Percentiles rank a stretch among this genome's conserved stretches.
These are phyloP conservation scores for Oligia strigilis DNA, from an alignment of 2,888 invertebrate genomes.

Conservation along the genomic window DNA sequence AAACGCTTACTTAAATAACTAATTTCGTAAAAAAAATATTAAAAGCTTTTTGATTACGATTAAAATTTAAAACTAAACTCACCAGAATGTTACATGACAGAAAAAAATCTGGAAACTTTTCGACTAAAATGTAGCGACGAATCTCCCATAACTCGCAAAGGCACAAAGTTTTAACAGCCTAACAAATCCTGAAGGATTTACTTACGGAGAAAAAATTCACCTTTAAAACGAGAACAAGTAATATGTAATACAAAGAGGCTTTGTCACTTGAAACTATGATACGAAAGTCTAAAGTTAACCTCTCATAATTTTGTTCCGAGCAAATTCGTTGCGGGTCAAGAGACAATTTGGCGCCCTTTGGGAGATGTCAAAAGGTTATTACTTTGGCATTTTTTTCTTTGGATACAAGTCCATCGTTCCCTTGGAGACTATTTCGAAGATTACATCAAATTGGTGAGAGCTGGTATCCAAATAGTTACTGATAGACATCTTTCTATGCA, in stretches of 20 bases:
- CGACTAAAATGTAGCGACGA: constrained; percentile 3
- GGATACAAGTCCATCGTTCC: not conserved
- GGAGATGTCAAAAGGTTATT: constrained; percentile 20
- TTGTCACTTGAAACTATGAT: constrained; percentile 44
- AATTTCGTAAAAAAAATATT: not conserved
- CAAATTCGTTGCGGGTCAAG: constrained; percentile 16
- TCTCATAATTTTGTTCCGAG: constrained; percentile 18
- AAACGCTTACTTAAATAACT: not conserved
- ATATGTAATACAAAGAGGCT: constrained; percentile 9
- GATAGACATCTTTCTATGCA: constrained; percentile 1
- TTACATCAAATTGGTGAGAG: constrained; percentile 20
- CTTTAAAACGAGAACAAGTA: constrained; percentile 6
- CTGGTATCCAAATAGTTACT: not conserved
- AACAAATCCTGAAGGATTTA: constrained; percentile 20
- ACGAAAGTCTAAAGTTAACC: constrained; percentile 4
- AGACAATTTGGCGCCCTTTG: constrained; percentile 16
- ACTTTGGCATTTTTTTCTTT: constrained; percentile 17
- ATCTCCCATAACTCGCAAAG: not conserved
- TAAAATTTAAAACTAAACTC: not conserved
- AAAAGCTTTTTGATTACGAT: not conserved
- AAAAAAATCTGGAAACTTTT: not conserved
- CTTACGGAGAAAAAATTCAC: constrained; percentile 16
- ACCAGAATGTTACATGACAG: not conserved
- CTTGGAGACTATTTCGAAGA: constrained; percentile 29
- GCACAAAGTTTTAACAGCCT: constrained; percentile 25